These are phyloP conservation scores for Tethya wilhelma DNA, from an alignment of 37 sponge, comb jelly and placozoan genomes.

Conservation along the genomic window DNA sequence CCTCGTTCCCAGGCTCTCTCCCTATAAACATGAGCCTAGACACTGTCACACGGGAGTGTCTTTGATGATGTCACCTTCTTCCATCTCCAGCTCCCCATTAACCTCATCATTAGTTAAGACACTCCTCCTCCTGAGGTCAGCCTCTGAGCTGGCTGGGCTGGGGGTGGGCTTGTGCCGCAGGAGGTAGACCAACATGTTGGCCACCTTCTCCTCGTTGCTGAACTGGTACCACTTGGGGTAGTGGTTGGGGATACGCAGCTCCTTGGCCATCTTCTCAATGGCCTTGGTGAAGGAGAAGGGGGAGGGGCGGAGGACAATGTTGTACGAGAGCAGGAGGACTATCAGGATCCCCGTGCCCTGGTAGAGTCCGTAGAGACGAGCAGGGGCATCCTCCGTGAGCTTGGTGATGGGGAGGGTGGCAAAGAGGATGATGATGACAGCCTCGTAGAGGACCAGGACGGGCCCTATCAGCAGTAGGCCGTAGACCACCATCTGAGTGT, in stretches of 20 bases:
- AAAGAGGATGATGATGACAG: constrained; percentile 21
- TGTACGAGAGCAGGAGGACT: constrained; percentile 28
- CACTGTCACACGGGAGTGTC: too few species aligned
- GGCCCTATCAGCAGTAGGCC: constrained; percentile 14
- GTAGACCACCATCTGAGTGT: constrained; percentile 1
- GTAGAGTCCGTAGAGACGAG: constrained; percentile 20
- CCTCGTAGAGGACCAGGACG: constrained; percentile 20
- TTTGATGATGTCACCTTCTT: too few species aligned
- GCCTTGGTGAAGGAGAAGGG: constrained; percentile 16
- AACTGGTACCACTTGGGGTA: constrained; percentile 6
- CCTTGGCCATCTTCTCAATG: constrained; percentile 9
- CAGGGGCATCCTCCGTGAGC: constrained; percentile 24
- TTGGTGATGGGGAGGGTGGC: constrained; percentile 16
- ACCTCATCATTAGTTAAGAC: too few species aligned
- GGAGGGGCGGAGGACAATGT: constrained; percentile 19
- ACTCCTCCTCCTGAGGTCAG: too few species aligned
- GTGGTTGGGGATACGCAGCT: constrained; percentile 19
- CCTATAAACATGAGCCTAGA: too few species aligned
- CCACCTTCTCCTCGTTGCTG: constrained; percentile 36
- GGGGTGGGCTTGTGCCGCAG: too few species aligned
- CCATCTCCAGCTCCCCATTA: too few species aligned
- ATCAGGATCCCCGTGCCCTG: constrained; percentile 37
- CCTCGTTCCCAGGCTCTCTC: too few species aligned
- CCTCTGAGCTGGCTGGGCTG: too few species aligned
- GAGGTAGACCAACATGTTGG: not conserved